These are phyloP conservation scores for Hirtodrosophila confusa DNA, from an alignment of 2,888 invertebrate genomes.

Conservation along the genomic window DNA sequence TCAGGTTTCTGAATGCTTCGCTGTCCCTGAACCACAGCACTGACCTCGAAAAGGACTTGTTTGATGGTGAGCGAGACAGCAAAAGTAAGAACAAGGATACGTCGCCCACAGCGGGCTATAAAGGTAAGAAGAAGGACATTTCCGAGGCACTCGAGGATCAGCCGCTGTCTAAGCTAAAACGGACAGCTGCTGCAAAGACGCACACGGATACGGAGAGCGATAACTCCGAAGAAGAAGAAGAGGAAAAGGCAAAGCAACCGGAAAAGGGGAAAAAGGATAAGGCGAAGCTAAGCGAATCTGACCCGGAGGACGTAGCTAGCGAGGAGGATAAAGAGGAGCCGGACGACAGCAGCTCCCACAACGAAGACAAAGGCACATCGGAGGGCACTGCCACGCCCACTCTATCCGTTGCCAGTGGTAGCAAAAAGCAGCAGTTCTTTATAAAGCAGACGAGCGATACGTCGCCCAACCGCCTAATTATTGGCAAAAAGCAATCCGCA, in stretches of 20 bases:
- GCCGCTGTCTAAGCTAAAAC: constrained; percentile 11
- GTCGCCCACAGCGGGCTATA: constrained; percentile 15
- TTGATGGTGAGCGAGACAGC: constrained; percentile 25
- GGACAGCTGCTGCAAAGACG: background rate
- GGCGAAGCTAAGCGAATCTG: too few relatives aligned
- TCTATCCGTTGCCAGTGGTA: background rate
- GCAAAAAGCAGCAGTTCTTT: constrained; percentile 52
- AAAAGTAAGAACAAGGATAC: constrained; percentile 28
- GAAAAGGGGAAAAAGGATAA: background rate
- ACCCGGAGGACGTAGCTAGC: background rate
- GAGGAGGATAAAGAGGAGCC: background rate
- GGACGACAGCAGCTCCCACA: background rate
- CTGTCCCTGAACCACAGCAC: constrained; percentile 28
- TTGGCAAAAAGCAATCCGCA: constrained; percentile 44
- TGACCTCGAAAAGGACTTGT: constrained; percentile 29
- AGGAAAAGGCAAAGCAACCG: background rate
- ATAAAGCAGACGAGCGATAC: constrained; percentile 49
- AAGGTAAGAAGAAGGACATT: constrained; percentile 8
- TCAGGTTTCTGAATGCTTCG: constrained; percentile 70
- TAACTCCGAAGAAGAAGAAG: background rate
- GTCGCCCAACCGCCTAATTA: constrained; percentile 48
- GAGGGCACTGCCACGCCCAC: constrained; percentile 6
- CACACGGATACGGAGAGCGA: background rate
- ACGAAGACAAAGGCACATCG: background rate
- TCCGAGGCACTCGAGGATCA: constrained; percentile 15